These are phyloP conservation scores for Myxocyprinus asiaticus DNA, from an alignment of 2,113 vertebrate genomes.

Conservation along the genomic window DNA sequence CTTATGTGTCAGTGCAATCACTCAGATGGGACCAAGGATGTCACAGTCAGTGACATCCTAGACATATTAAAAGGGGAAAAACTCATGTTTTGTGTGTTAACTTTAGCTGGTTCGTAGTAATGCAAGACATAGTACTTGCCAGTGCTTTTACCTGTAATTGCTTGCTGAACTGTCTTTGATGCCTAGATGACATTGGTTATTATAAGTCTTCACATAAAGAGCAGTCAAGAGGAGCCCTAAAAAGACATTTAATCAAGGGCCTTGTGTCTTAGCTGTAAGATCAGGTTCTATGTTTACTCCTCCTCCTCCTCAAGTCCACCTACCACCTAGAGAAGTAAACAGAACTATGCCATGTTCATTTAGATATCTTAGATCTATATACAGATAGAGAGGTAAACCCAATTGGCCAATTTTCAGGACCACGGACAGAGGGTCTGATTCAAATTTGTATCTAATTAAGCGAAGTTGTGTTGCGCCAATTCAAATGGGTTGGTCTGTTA, in stretches of 20 bases:
- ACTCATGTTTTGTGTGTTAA: background rate
- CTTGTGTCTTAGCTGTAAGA: slow-evolving; percentile 34
- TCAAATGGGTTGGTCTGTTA: too few relatives aligned
- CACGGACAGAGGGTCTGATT: too few relatives aligned
- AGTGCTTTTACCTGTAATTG: background rate
- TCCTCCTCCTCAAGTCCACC: background rate
- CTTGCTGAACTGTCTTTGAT: background rate
- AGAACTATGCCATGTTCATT: too few relatives aligned
- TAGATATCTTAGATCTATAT: too few relatives aligned
- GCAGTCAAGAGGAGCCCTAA: background rate
- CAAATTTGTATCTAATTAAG: too few relatives aligned
- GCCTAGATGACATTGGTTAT: slow-evolving; percentile 21
- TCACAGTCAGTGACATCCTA: background rate
- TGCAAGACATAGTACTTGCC: background rate
- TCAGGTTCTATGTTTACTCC: slow-evolving; percentile 41
- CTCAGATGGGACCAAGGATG: slow-evolving; percentile 21
- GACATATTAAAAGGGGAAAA: slow-evolving; percentile 7
- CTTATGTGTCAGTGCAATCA: slow-evolving; percentile 7
- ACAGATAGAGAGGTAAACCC: too few relatives aligned
- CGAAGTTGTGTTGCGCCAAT: too few relatives aligned
- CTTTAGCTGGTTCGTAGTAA: background rate
- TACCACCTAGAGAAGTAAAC: background rate
- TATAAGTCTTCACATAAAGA: background rate
- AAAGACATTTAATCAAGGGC: slow-evolving; percentile 51
- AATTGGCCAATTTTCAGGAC: too few relatives aligned